Evolutionary conservation across 2,113 vertebrate species (phyloP).

Genomic region (Spermophilus dauricus): DNA sequence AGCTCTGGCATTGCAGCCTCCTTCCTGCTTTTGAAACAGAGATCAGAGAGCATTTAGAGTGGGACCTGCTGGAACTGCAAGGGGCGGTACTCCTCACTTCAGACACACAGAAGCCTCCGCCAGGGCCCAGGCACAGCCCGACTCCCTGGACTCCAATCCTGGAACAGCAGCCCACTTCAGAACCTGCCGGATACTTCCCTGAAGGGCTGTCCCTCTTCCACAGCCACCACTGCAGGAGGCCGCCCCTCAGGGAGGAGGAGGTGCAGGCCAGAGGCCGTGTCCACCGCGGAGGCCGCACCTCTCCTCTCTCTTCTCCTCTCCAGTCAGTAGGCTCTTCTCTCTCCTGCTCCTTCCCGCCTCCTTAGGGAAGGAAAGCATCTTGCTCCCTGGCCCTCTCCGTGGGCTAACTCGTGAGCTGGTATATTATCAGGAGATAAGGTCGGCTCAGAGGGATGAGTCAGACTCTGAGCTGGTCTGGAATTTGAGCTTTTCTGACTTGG

Average conservation of each 20-base stretch:
- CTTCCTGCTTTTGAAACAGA: not conserved
- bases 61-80: not conserved
- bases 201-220: not conserved
- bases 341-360: not conserved
- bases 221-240: not conserved
- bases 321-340: not conserved
- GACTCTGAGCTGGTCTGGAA: not conserved
- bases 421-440: not conserved
- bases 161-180: not conserved
- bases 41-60: conserved; percentile 33
- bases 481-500: not conserved
- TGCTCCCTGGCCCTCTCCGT: not conserved
- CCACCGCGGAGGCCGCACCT: accelerated
- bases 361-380: not conserved
- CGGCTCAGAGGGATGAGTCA: no score
- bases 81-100: not conserved
- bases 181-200: not conserved
- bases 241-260: accelerated
- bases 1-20: not conserved
- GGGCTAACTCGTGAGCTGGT: not conserved
- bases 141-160: not conserved
- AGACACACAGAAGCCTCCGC: not conserved
- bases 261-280: not conserved
- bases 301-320: not conserved
- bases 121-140: no score